Base-by-base conservation (phyloP, 2,888 invertebrate genomes). In the Eucriotettix oculatus region DNA sequence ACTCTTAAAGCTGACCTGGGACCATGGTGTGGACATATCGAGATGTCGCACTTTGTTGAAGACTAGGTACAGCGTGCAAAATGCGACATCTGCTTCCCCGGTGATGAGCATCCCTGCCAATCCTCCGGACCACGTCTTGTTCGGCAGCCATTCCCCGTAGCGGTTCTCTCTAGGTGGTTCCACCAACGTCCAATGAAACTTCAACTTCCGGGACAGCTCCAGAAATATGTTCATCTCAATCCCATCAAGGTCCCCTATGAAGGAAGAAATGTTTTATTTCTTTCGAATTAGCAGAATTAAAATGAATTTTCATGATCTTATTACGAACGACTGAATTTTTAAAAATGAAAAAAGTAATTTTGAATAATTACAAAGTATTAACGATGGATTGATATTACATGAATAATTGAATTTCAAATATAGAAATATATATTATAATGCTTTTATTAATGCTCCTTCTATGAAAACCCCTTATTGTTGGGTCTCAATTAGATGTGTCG, bases 41-140 rank as follows among this genome's bases (percentile, higher is more conserved):
- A 53, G 16, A 10, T 52, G n/a, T 10, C 42, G 29, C n/a, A 16
- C 17, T 11, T 52, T 42, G 16, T n/a, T n/a, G 16, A 48, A 16
- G 42, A 53, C 52, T 2, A 58, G 12, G 41, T 41, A 58, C 42
- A 58, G 41, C 16, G 12, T 41, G 53, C 53, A 53, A 40, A 58
- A 58, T 10, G 52, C 58, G n/a, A 58, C 42, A 41, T 58, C 52
- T 12, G 16, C 41, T n/a, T 17, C 17, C n/a, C 58, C 29, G 3
- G n/a, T 12, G 16, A 41, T 53, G 5, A 58, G 17, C 10, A 16
- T 41, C n/a, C 58, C 58, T 16, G 52, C 9, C n/a, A 58, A 12
- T 9, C 58, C 58, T n/a, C 58, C 58, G 3, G 58, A 53, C 58
- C 58, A 58, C 52, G 53, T 16, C 10, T 52, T 53, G 42, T 58